Evolutionary conservation across 2,888 invertebrate species (phyloP).

Genomic region (Lithodes maja): DNA sequence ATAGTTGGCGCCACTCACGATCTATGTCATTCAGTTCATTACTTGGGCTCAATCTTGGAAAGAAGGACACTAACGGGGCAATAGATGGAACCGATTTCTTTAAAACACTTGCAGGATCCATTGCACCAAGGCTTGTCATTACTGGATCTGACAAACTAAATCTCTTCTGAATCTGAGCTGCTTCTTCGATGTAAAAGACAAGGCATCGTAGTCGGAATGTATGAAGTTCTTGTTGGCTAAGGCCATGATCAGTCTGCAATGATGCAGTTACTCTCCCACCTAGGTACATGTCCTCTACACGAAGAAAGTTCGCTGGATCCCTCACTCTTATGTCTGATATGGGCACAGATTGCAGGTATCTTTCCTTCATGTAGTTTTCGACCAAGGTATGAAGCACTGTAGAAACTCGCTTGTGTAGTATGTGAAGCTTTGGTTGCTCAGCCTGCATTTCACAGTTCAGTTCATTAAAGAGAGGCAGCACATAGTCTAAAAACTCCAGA

Average conservation of each 20-base stretch:
- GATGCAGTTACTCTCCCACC: neutral
- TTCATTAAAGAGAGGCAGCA: neutral
- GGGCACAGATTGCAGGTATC: too few relatives aligned
- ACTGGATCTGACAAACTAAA: slow-evolving; percentile 38
- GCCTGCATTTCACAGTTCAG: too few relatives aligned
- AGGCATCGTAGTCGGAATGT: slow-evolving; percentile 43
- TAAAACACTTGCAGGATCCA: slow-evolving; percentile 28
- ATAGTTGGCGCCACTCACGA: slow-evolving; percentile 47
- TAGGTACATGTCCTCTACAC: too few relatives aligned
- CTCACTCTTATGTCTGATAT: too few relatives aligned
- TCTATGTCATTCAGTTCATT: slow-evolving; percentile 40
- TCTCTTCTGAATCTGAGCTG: slow-evolving; percentile 37
- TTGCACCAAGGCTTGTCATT: slow-evolving; percentile 22
- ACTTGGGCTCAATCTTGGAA: slow-evolving; percentile 26
- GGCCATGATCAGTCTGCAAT: neutral
- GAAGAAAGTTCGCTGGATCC: too few relatives aligned
- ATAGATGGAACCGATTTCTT: slow-evolving; percentile 38
- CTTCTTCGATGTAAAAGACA: slow-evolving; percentile 35
- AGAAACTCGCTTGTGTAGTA: slow-evolving; percentile 16
- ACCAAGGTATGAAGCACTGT: slow-evolving; percentile 17
- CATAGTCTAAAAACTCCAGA: slow-evolving; percentile 24
- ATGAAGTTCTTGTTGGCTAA: neutral
- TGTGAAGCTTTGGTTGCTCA: neutral
- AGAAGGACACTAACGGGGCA: slow-evolving; percentile 29
- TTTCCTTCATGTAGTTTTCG: too few relatives aligned